These are phyloP conservation scores for Apodemus agrarius DNA, from an alignment of 2,797 vertebrate genomes.

Conservation along the genomic window DNA sequence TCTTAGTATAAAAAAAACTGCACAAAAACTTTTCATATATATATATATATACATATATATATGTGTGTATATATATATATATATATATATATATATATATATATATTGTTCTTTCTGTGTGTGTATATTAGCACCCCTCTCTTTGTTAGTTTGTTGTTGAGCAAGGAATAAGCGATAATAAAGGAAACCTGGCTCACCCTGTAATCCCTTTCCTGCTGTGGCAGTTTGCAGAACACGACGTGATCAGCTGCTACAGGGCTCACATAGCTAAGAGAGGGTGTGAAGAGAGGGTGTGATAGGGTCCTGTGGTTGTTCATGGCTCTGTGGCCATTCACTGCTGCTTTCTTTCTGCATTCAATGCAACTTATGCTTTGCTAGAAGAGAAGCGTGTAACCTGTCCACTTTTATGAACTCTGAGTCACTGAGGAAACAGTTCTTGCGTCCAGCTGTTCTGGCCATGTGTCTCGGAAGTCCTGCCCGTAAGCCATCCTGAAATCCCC, in stretches of 20 bases:
- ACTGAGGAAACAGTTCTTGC: background rate
- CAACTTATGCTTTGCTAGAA: background rate
- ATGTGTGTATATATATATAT: too few species aligned
- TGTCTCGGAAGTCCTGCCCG: background rate
- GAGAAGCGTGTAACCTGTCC: background rate
- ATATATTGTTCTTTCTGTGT: background rate
- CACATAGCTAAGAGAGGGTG: background rate
- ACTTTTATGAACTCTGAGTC: background rate
- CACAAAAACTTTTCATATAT: background rate
- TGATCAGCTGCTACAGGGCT: background rate
- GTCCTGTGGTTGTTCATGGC: background rate
- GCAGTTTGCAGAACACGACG: background rate
- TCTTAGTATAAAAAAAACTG: background rate
- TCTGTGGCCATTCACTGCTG: background rate
- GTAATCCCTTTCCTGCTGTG: background rate
- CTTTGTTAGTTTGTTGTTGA: background rate
- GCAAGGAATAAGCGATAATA: background rate
- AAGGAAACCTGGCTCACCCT: background rate
- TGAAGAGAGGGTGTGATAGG: background rate
- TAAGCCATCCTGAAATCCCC: background rate
- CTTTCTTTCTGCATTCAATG: constrained; percentile 14
- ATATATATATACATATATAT: too few species aligned
- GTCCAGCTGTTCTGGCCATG: background rate
- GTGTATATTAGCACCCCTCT: background rate
- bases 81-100: too few species aligned